Conservation (phyloP, 37 sponge, comb jelly and placozoan genomes). For the Amphimedon queenslandica region DNA sequence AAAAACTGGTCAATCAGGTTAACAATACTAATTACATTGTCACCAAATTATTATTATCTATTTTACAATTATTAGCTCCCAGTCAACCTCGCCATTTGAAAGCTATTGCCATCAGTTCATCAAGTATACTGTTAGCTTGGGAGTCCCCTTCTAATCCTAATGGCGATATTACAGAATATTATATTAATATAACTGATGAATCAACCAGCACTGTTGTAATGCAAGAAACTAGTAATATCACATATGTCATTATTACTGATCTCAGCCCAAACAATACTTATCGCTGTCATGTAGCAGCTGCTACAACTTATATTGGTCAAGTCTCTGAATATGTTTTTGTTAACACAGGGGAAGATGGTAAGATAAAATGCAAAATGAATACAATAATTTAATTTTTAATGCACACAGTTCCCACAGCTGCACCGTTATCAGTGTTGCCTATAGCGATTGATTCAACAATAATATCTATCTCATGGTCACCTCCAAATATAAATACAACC, state of each 20-base stretch:
- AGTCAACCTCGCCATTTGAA: too few species aligned
- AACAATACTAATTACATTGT: too few species aligned
- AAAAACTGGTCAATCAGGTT: too few species aligned
- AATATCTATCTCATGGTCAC: neutral
- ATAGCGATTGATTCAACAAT: neutral
- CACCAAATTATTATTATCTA: too few species aligned
- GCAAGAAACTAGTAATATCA: neutral
- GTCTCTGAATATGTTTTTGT: neutral
- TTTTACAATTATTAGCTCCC: too few species aligned
- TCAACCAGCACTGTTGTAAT: neutral
- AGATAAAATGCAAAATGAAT: neutral
- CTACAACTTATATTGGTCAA: neutral
- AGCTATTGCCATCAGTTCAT: neutral
- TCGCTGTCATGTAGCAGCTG: neutral
- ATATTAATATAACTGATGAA: neutral
- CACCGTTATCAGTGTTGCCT: neutral
- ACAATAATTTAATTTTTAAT: too few species aligned
- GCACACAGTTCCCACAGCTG: neutral
- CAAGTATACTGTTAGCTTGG: slow-evolving; percentile 5
- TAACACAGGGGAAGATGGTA: slow-evolving; percentile 16
- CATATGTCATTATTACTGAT: neutral
- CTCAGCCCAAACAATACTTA: neutral
- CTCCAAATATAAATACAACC: neutral
- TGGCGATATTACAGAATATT: slow-evolving; percentile 21
- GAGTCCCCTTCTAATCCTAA: slow-evolving; percentile 23